Conservation (phyloP, 2,888 invertebrate species). For the Kryphioiulus occultus region DNA sequence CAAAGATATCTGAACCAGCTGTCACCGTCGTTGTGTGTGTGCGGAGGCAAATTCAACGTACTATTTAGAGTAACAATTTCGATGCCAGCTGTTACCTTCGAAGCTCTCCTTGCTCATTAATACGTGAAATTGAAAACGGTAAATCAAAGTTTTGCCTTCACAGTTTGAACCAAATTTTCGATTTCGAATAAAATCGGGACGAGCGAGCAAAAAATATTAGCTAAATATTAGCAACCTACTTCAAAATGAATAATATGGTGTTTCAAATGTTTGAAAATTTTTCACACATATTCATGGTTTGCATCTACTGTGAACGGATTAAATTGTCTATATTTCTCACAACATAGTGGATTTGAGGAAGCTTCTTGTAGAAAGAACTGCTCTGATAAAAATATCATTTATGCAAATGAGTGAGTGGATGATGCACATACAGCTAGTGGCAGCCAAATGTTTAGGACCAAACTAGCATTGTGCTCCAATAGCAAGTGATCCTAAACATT, state of each 20-base stretch:
- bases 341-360: too few relatives aligned
- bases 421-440: too few relatives aligned
- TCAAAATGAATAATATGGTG: neutral
- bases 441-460: too few relatives aligned
- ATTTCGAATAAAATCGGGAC: conserved; percentile 3
- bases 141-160: conserved; percentile 27
- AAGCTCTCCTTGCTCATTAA: conserved; percentile 41
- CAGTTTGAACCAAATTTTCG: neutral
- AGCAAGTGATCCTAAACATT: too few relatives aligned
- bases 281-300: neutral
- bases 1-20: conserved; percentile 38
- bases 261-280: neutral
- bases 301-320: too few relatives aligned
- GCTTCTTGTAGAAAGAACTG: too few relatives aligned
- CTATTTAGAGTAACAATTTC: conserved; percentile 40
- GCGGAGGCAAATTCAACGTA: conserved; percentile 27
- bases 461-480: too few relatives aligned
- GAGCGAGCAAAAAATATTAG: conserved; percentile 6
- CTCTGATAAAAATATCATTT: too few relatives aligned
- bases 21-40: conserved; percentile 33
- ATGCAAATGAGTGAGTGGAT: too few relatives aligned
- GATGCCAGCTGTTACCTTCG: conserved; percentile 33
- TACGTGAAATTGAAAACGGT: conserved; percentile 43
- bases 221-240: neutral
- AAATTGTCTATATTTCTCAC: too few relatives aligned